Evolutionary conservation across 1,140 invertebrate species (phyloP).

Genomic region (Hypsibius dujardini): DNA sequence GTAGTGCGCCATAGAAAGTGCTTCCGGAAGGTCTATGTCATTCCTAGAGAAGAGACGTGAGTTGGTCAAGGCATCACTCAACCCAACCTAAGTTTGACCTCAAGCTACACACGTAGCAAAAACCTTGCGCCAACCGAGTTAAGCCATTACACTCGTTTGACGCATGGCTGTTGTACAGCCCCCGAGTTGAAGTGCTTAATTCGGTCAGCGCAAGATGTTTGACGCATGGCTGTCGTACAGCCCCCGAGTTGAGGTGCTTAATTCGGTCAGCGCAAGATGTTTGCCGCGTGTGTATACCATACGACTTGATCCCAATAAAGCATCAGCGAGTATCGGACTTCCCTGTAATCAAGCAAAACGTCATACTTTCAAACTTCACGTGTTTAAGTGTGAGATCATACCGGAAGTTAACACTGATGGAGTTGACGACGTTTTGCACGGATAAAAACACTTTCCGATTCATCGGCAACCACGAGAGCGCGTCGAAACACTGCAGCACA

Average conservation of each 20-base stretch:
- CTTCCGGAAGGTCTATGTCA: slow-evolving; percentile 5
- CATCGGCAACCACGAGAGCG: background rate
- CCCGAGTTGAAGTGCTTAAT: too few species aligned
- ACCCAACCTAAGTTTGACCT: too few species aligned
- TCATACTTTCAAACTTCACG: background rate
- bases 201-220: too few species aligned
- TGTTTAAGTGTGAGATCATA: background rate
- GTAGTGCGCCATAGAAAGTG: background rate
- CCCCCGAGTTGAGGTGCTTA: too few species aligned
- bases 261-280: too few species aligned
- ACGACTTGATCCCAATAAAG: background rate
- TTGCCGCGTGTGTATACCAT: slow-evolving; percentile 9
- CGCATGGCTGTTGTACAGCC: too few species aligned
- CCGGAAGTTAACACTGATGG: background rate
- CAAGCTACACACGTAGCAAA: too few species aligned
- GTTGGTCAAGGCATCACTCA: too few species aligned
- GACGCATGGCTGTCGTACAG: too few species aligned
- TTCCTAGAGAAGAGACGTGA: background rate
- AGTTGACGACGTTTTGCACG: background rate
- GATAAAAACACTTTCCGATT: background rate
- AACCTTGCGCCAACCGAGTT: too few species aligned
- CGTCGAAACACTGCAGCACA: background rate
- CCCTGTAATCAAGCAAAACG: too few species aligned
- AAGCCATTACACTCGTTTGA: too few species aligned
- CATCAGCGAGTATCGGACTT: background rate